Evolutionary conservation across 1,140 invertebrate species (phyloP).

Genomic region (Kradibia gibbosae): DNA sequence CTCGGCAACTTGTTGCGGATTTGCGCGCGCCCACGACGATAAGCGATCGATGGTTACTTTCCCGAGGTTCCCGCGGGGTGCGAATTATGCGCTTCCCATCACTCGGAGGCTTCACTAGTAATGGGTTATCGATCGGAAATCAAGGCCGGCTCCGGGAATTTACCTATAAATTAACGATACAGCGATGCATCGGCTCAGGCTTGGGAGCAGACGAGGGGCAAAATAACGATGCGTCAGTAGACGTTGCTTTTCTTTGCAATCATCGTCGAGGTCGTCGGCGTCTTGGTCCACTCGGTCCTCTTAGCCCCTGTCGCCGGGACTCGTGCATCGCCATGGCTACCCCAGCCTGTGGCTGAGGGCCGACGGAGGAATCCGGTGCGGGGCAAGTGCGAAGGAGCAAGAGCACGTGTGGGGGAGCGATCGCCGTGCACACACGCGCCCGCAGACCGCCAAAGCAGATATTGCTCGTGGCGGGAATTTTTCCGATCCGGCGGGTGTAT

Average conservation of each 20-base stretch:
- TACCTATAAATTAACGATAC: background rate
- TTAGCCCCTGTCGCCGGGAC: background rate
- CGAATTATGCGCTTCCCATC: background rate
- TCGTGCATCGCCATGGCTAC: constrained; percentile 44
- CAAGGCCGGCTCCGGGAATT: background rate
- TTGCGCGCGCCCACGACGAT: constrained; percentile 9
- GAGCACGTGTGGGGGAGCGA: background rate
- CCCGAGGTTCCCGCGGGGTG: background rate
- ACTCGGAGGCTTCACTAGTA: background rate
- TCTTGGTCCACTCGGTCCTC: background rate
- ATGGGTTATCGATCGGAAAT: constrained; percentile 22
- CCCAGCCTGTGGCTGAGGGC: background rate
- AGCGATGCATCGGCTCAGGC: background rate
- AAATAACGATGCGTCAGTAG: background rate
- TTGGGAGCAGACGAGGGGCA: background rate
- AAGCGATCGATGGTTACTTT: constrained; percentile 39
- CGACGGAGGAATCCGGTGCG: background rate
- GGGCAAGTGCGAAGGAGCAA: background rate
- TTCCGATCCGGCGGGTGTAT: too few relatives aligned
- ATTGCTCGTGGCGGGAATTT: background rate
- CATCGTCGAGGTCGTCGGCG: background rate
- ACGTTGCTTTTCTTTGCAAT: background rate
- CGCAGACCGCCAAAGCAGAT: background rate
- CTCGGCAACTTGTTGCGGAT: constrained; percentile 61
- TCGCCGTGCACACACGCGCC: background rate